Conservation (phyloP, 2,113 vertebrate species). For the Macrotus californicus region DNA sequence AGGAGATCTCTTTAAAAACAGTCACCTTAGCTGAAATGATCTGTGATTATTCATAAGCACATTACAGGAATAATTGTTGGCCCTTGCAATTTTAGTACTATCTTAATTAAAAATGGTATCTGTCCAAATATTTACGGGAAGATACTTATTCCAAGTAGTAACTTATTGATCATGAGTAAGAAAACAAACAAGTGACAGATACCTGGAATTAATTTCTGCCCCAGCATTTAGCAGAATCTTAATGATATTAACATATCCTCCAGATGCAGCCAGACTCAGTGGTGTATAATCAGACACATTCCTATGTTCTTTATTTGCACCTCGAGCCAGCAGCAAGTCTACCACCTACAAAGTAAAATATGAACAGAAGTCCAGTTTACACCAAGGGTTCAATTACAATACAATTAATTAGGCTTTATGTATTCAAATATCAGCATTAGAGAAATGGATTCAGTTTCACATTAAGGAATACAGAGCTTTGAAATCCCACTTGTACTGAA, state of each 20-base stretch:
- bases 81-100: conserved; percentile 21
- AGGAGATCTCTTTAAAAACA: conserved; percentile 33
- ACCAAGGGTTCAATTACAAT: not conserved
- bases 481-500: conserved; percentile 18
- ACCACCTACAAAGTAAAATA: conserved; percentile 86
- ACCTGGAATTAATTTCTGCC: conserved; percentile 99
- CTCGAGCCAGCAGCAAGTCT: conserved; percentile 94
- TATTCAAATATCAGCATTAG: conserved; percentile 17
- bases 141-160: conserved; percentile 12
- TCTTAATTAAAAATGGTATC: conserved; percentile 34
- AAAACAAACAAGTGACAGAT: conserved; percentile 72
- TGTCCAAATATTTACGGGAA: conserved; percentile 9
- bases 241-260: conserved; percentile 99
- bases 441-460: conserved; percentile 39
- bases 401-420: conserved; percentile 8
- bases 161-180: conserved; percentile 26
- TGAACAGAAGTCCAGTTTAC: conserved; percentile 20
- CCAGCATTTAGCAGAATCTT: conserved; percentile 98
- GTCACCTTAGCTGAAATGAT: conserved; percentile 12
- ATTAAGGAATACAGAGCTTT: conserved; percentile 18
- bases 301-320: conserved; percentile 98
- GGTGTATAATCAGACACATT: conserved; percentile 99
- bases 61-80: not conserved
- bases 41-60: conserved; percentile 3
- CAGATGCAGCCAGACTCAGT: conserved; percentile 96